These are phyloP conservation scores for Eristalis intricaria DNA, from an alignment of 2,888 invertebrate species.

Conservation along the genomic window DNA sequence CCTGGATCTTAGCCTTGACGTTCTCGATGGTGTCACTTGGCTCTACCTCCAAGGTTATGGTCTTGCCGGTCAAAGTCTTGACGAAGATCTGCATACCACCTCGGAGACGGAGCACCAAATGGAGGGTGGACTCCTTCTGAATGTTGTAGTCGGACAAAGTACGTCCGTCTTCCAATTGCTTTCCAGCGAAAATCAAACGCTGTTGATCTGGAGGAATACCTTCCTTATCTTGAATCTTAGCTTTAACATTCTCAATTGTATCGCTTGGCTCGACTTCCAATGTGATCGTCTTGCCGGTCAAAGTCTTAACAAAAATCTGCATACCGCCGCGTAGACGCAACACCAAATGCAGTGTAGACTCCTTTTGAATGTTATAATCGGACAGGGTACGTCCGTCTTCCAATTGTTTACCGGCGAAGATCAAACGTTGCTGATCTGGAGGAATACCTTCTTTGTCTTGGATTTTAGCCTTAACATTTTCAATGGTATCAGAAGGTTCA, in stretches of 20 bases:
- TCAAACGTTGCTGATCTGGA: slow-evolving; percentile 77
- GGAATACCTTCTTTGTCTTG: slow-evolving; percentile 77
- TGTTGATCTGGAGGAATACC: slow-evolving; percentile 73
- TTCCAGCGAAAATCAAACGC: slow-evolving; percentile 73
- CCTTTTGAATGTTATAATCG: slow-evolving; percentile 83
- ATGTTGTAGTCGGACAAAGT: slow-evolving; percentile 74
- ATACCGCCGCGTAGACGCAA: slow-evolving; percentile 95
- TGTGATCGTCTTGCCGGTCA: slow-evolving; percentile 76
- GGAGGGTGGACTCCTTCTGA: slow-evolving; percentile 74
- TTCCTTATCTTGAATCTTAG: slow-evolving; percentile 73
- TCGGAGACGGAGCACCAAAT: slow-evolving; percentile 74
- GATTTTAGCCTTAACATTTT: slow-evolving; percentile 77
- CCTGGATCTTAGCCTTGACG: slow-evolving; percentile 74
- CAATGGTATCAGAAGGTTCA: slow-evolving; percentile 75
- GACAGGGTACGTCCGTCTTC: slow-evolving; percentile 94
- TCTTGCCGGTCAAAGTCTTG: slow-evolving; percentile 75
- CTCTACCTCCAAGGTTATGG: slow-evolving; percentile 75
- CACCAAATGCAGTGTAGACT: slow-evolving; percentile 83
- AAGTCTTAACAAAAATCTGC: slow-evolving; percentile 76
- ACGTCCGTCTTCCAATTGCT: slow-evolving; percentile 73
- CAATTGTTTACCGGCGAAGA: slow-evolving; percentile 76
- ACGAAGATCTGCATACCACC: slow-evolving; percentile 86
- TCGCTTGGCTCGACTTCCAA: slow-evolving; percentile 74
- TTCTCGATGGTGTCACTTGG: slow-evolving; percentile 74
- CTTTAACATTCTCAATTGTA: slow-evolving; percentile 74